Evolutionary conservation across 2,888 invertebrate species (phyloP).

Genomic region (Stenoptilia bipunctidactyla): DNA sequence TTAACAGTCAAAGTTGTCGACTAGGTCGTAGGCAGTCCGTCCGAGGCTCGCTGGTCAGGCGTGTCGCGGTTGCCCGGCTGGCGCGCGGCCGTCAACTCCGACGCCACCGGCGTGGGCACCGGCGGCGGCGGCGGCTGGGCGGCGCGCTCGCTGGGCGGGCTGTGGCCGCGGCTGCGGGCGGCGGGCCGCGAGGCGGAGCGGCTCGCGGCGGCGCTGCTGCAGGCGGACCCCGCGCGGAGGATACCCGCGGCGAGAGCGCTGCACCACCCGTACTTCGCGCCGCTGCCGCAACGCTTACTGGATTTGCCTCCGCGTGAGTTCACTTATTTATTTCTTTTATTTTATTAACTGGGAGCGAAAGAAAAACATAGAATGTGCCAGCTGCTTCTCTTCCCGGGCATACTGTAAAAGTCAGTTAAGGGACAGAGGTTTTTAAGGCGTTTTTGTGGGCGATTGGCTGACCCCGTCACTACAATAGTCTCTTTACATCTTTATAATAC

Average conservation of each 20-base stretch:
- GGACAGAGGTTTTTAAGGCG: too few species aligned
- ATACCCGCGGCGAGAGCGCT: constrained; percentile 90
- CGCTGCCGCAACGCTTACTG: constrained; percentile 89
- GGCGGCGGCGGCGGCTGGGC: constrained; percentile 73
- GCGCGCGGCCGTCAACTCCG: too few species aligned
- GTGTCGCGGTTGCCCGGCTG: constrained; percentile 83
- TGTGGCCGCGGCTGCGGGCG: constrained; percentile 92
- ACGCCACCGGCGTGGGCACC: too few species aligned
- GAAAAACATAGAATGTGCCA: too few species aligned
- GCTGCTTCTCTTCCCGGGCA: too few species aligned
- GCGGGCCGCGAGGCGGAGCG: constrained; percentile 89
- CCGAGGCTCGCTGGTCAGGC: constrained; percentile 93
- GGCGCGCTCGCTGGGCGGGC: constrained; percentile 83
- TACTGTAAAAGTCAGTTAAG: too few species aligned
- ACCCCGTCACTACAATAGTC: too few species aligned
- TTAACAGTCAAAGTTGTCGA: too few species aligned
- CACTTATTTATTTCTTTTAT: too few species aligned
- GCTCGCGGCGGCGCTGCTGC: constrained; percentile 86
- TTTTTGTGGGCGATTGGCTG: too few species aligned
- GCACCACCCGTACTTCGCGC: constrained; percentile 90
- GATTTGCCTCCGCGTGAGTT: constrained; percentile 93
- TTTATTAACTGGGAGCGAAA: too few species aligned
- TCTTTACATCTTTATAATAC: too few species aligned
- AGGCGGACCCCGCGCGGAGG: constrained; percentile 88
- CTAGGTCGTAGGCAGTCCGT: constrained; percentile 95